Conservation (phyloP, 2,888 invertebrate genomes). For the Scrobipalpa atriplicella region DNA sequence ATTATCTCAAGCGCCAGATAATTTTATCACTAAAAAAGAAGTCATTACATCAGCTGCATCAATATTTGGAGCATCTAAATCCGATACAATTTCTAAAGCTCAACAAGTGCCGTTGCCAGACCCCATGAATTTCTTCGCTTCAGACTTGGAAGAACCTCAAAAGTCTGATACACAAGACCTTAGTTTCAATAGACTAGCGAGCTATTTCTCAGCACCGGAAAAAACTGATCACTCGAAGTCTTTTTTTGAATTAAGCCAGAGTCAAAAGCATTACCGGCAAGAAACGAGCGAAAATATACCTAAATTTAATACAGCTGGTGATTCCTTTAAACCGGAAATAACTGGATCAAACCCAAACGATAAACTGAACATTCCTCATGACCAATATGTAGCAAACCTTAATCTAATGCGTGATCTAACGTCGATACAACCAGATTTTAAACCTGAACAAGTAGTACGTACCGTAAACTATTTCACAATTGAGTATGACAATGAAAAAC, state of each 20-base stretch:
- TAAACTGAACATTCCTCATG: slow-evolving; percentile 46
- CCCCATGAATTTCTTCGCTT: slow-evolving; percentile 61
- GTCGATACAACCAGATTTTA: slow-evolving; percentile 49
- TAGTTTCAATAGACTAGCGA: slow-evolving; percentile 66
- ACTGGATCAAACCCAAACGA: slow-evolving; percentile 29
- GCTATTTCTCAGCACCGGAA: slow-evolving; percentile 65
- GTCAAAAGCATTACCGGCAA: slow-evolving; percentile 73
- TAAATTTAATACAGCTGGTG: not conserved
- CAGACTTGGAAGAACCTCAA: slow-evolving; percentile 36
- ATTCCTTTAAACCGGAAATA: not conserved
- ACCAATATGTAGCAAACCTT: slow-evolving; percentile 45
- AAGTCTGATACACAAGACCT: slow-evolving; percentile 41
- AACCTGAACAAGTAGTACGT: slow-evolving; percentile 52
- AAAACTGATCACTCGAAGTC: slow-evolving; percentile 69
- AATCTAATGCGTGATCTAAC: slow-evolving; percentile 67
- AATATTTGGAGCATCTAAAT: not conserved
- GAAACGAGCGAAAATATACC: slow-evolving; percentile 32
- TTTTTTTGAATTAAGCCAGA: slow-evolving; percentile 79
- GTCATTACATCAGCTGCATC: not conserved
- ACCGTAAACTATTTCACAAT: slow-evolving; percentile 69
- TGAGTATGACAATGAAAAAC: slow-evolving; percentile 50
- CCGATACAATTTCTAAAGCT: not conserved
- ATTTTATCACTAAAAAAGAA: not conserved
- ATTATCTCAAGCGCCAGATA: not conserved
- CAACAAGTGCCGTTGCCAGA: slow-evolving; percentile 46